These are phyloP conservation scores for Brachystomella parvula DNA, from an alignment of 1,140 invertebrate genomes.

Conservation along the genomic window DNA sequence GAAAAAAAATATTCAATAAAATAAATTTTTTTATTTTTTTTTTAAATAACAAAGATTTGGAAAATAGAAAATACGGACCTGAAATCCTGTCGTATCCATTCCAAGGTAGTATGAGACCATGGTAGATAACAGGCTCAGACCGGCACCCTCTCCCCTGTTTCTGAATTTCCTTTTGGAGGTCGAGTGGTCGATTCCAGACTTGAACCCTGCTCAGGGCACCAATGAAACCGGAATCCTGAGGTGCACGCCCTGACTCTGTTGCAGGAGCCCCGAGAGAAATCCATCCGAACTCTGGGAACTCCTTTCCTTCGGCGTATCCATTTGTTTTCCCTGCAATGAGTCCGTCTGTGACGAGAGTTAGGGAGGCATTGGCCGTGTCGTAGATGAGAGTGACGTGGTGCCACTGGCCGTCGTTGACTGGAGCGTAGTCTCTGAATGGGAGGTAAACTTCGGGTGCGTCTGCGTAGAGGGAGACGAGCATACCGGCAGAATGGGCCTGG, in stretches of 20 bases:
- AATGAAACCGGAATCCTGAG: slow-evolving; percentile 80
- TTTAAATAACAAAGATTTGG: too few relatives aligned
- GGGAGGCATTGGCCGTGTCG: slow-evolving; percentile 56
- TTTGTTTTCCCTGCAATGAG: slow-evolving; percentile 82
- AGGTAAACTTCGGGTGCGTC: slow-evolving; percentile 82
- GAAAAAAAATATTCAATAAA: too few relatives aligned
- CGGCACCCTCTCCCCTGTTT: slow-evolving; percentile 79
- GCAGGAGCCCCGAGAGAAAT: slow-evolving; percentile 78
- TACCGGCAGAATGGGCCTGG: slow-evolving; percentile 81
- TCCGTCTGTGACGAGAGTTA: slow-evolving; percentile 83
- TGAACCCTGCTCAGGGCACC: slow-evolving; percentile 90
- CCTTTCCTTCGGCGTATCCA: slow-evolving; percentile 69
- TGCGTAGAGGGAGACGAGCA: slow-evolving; percentile 78
- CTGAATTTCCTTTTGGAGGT: slow-evolving; percentile 86
- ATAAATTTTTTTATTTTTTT: too few relatives aligned
- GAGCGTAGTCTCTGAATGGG: slow-evolving; percentile 81
- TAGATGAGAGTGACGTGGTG: slow-evolving; percentile 87
- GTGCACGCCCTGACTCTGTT: slow-evolving; percentile 56
- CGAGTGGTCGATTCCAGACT: slow-evolving; percentile 82
- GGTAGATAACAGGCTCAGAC: slow-evolving; percentile 80
- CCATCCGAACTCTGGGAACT: slow-evolving; percentile 75
- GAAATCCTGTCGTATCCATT: slow-evolving; percentile 79
- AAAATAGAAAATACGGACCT: too few relatives aligned
- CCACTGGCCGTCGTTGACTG: slow-evolving; percentile 92
- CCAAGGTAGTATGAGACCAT: slow-evolving; percentile 79